phyloP scores from a whole-genome alignment of 2,113 vertebrate genomes.

The Tamias sibiricus region DNA sequence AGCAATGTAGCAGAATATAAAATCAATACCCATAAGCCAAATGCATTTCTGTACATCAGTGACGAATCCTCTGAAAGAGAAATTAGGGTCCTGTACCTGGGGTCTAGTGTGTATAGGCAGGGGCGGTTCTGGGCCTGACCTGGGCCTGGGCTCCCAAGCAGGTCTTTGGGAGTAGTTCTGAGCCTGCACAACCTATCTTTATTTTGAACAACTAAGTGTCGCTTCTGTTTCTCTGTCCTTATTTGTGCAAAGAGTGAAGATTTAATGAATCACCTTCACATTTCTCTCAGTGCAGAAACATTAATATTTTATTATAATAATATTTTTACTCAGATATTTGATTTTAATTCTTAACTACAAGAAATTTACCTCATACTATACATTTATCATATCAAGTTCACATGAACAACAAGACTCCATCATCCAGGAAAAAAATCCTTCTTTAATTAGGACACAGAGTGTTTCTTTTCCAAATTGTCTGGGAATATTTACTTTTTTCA shows the following conservation, averaged over 20 bases:
- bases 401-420: neutral
- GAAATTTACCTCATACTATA: neutral
- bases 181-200: neutral
- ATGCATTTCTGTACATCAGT: too few relatives aligned
- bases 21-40: too few relatives aligned
- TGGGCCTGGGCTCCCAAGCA: too few relatives aligned
- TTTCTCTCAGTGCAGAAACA: neutral
- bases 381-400: neutral
- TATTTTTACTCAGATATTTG: neutral
- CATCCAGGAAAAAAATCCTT: neutral
- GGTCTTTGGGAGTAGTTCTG: too few relatives aligned
- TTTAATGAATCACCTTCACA: neutral
- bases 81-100: too few relatives aligned
- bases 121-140: too few relatives aligned
- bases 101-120: too few relatives aligned
- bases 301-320: neutral
- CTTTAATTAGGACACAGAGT: neutral
- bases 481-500: constrained; percentile 7
- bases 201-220: neutral
- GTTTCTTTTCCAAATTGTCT: neutral
- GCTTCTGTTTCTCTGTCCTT: neutral
- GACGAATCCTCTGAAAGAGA: too few relatives aligned
- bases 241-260: neutral
- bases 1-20: too few relatives aligned
- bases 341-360: neutral